Evolutionary conservation across 1,140 invertebrate genomes (phyloP).

Genomic region (Fopius arisanus): DNA sequence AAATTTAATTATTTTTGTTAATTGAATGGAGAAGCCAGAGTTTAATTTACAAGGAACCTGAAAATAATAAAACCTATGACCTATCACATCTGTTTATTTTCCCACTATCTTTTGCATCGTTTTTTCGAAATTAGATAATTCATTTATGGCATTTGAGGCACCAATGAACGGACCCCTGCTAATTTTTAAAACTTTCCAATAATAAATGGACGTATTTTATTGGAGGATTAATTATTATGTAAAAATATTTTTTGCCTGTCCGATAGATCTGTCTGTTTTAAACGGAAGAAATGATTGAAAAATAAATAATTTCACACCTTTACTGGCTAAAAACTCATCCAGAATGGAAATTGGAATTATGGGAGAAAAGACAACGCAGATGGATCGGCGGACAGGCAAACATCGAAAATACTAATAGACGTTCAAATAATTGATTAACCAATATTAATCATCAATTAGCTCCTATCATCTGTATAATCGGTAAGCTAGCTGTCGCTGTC

Average conservation of each 20-base stretch:
- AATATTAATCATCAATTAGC: conserved; percentile 32
- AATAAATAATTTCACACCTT: background rate
- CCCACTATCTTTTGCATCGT: too few relatives aligned
- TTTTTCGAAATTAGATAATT: too few relatives aligned
- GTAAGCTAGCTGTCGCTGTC: conserved; percentile 53
- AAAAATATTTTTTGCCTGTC: background rate
- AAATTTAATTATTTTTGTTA: too few relatives aligned
- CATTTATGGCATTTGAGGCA: too few relatives aligned
- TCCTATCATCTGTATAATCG: conserved; percentile 46
- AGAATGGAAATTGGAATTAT: background rate
- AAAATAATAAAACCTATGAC: too few relatives aligned
- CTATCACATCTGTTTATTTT: too few relatives aligned
- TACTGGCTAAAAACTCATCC: background rate
- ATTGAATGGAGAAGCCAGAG: too few relatives aligned
- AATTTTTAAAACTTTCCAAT: too few relatives aligned
- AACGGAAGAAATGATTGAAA: background rate
- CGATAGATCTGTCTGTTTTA: background rate
- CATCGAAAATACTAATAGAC: background rate
- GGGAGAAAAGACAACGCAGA: conserved; percentile 16
- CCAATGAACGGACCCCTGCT: too few relatives aligned
- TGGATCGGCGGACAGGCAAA: conserved; percentile 30
- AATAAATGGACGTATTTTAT: background rate
- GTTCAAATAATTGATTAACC: conserved; percentile 29
- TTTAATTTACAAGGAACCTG: too few relatives aligned
- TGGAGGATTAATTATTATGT: background rate